Evolutionary conservation across 35 echinoderm and acorn worm genomes (phyloP), one percentile per base, ranked within the genome.

Genomic region (Ophiothrix spiculata): DNA sequence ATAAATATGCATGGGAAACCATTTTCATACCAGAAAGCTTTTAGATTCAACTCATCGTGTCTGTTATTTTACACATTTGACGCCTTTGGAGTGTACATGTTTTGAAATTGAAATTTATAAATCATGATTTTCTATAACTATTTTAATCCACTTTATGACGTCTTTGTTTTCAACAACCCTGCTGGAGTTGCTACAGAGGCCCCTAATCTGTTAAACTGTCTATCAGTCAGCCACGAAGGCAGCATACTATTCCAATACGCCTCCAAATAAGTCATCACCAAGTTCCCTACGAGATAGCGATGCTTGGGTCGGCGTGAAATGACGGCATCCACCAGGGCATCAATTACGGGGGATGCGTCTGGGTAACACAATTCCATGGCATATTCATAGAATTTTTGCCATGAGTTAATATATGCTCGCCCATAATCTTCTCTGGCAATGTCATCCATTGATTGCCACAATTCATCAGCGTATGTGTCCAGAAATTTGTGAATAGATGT

Each of bases 211-310:
- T 54, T 11, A 54, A 54, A 54, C 45, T 54, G 45, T 54, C 45
- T 14, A 39, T 88, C 87, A 37, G 77, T 80, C 64, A 88, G 6
- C 87, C 87, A 88, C 0, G 87, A 88, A 39, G 87, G 87, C 25
- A 88, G 39, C 15, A 88, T 35, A 29, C 12, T 81, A n/a, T 80
- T 37, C 35, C 40, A 75, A 76, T n/a, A 86, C 16, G 21, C 39
- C 40, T 69, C 34, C 34, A 31, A 76, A 76, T 86, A 86, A 39
- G 87, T 88, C 39, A 28, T n/a, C 8, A 54, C 21, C 0, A 81
- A 74, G 4, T 79, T 77, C 19, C 87, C 87, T 38, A 88, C 54
- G 12, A 88, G 32, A 73, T 88, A 88, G 12, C 87, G 40, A 74
- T 88, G 77, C 49, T 80, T 80, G 14, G 87, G 87, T 33, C 32